Percentiles rank a stretch among this genome's conserved stretches.
phyloP scores from a whole-genome alignment of 92 coral and sea anemone genomes.

The Parazoanthus darwini region DNA sequence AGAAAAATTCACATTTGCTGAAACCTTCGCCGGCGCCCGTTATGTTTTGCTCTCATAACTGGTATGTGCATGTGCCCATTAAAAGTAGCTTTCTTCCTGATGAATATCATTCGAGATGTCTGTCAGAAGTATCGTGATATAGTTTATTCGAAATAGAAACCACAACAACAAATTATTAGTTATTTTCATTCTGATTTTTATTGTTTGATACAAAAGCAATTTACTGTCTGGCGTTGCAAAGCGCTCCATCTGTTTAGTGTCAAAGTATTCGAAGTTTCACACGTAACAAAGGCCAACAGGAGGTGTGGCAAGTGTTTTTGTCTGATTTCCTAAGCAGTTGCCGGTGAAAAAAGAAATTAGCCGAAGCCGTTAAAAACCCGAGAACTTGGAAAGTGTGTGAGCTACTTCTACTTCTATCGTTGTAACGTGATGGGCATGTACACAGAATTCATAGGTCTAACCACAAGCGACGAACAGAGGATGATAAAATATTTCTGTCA shows the following conservation, averaged over 20 bases:
- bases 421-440: too few relatives aligned
- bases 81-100: neutral
- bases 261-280: conserved; percentile 15
- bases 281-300: neutral
- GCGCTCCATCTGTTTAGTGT: conserved; percentile 21
- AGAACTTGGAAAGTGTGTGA: too few relatives aligned
- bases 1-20: neutral
- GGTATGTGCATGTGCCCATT: neutral
- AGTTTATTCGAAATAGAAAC: neutral
- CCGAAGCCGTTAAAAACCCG: too few relatives aligned
- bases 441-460: too few relatives aligned
- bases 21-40: neutral
- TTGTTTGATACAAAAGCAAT: conserved; percentile 3
- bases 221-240: conserved; percentile 6
- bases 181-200: neutral
- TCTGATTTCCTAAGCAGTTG: neutral
- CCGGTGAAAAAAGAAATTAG: too few relatives aligned
- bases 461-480: too few relatives aligned
- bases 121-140: neutral
- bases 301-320: conserved; percentile 26
- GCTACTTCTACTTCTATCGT: too few relatives aligned
- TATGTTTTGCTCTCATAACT: neutral
- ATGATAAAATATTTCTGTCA: too few relatives aligned
- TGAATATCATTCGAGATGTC: neutral
- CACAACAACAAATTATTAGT: neutral